phyloP scores from a whole-genome alignment of 2,113 vertebrate genomes.

The Otocyon megalotis region DNA sequence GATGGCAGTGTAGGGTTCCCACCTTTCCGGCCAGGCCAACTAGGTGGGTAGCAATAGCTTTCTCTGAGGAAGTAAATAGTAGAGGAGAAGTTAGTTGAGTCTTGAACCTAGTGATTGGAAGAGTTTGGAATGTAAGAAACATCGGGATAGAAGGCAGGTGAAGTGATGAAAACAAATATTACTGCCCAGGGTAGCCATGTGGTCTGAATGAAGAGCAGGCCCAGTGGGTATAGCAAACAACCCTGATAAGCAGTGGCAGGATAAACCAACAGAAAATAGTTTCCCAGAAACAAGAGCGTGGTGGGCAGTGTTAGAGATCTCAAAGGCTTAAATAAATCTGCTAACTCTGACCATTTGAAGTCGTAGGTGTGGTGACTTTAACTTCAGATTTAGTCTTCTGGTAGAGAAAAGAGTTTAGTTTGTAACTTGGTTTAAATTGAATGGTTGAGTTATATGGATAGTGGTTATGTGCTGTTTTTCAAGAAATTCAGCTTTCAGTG shows the following conservation, averaged over 20 bases:
- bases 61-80: background rate
- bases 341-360: background rate
- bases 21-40: background rate
- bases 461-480: background rate
- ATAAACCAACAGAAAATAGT: background rate
- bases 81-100: background rate
- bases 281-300: background rate
- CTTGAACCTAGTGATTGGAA: background rate
- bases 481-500: background rate
- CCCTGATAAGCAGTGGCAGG: background rate
- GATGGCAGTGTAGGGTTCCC: background rate
- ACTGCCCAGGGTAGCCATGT: background rate
- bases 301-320: no score
- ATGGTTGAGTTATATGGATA: background rate
- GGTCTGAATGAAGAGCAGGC: background rate
- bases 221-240: background rate
- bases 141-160: background rate
- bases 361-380: background rate
- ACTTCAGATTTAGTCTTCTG: background rate
- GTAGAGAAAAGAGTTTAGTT: background rate
- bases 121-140: background rate
- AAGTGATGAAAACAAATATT: background rate
- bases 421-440: background rate
- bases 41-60: background rate
- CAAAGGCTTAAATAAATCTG: background rate